Base-by-base conservation (phyloP, 2,888 invertebrate species). In the Eumacrocentrus americanus region DNA sequence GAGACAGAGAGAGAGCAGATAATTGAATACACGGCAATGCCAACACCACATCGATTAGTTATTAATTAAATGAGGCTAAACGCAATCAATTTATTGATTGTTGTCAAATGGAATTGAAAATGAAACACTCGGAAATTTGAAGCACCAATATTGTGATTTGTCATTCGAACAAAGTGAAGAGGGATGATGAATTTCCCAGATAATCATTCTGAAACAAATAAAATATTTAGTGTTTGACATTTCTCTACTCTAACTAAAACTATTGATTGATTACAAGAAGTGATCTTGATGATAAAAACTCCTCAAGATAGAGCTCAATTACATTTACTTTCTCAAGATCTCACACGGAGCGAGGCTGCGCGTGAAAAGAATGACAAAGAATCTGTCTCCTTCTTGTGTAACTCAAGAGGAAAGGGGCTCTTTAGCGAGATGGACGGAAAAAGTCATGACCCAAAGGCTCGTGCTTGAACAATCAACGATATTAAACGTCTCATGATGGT, bases 41-140 rank as follows among this genome's bases (percentile, higher is more conserved):
- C 22, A 47, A 47, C 20, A 22, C 42, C 29, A 6, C 29, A 29
- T 29, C 29, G 29, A 29, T 29, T 29, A 29, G 29, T 58, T 55
- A 58, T 61, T 58, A 58, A 63, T 63, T 60, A 38, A 63, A 63
- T 56, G 47, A 52, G 52, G 55, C 47, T 55, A 40, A 60, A 50
- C 58, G 57, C 47, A 55, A 58, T 50, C 58, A 58, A 63, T 63
- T 58, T 47, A 60, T 57, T 25, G 51, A 23, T 25, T 48, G 44
- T 46, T 25, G 62, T 37, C 37, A 40, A 56, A 56, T 42, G 11
- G 18, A 25, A 23, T 38, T 34, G 9, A 7, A n/a, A n/a, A n/a
- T n/a, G n/a, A n/a, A n/a, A n/a, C n/a, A n/a, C n/a, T n/a, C n/a
- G n/a, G n/a, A n/a, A n/a, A n/a, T n/a, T n/a, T n/a, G n/a, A n/a